Evolutionary conservation across 2,888 invertebrate genomes (phyloP).

Genomic region (Eudasyphora cyanicolor): DNA sequence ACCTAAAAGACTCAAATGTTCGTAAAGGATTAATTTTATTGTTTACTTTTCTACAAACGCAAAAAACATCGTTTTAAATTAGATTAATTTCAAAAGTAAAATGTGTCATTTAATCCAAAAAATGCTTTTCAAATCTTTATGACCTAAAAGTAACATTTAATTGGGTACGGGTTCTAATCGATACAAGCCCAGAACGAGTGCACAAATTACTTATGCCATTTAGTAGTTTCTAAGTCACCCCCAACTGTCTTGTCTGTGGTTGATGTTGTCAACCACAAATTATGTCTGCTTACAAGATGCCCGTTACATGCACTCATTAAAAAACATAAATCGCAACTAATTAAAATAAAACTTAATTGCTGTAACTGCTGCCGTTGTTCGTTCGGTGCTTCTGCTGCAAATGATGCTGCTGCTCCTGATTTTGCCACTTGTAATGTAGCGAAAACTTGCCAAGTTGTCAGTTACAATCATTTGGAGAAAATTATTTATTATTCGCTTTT

Average conservation of each 20-base stretch:
- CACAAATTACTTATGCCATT: background rate
- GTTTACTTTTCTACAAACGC: too few relatives aligned
- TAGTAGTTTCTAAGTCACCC: background rate
- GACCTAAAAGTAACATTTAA: too few relatives aligned
- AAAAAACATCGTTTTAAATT: too few relatives aligned
- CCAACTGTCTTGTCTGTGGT: background rate
- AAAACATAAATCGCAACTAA: slow-evolving; percentile 58
- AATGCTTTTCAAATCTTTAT: too few relatives aligned
- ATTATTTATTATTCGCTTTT: slow-evolving; percentile 52
- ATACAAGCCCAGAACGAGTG: too few relatives aligned
- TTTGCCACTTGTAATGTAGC: slow-evolving; percentile 7
- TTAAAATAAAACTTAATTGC: slow-evolving; percentile 54
- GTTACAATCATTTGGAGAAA: slow-evolving; percentile 58
- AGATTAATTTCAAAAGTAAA: too few relatives aligned
- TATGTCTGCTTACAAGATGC: slow-evolving; percentile 8
- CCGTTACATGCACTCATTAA: slow-evolving; percentile 1
- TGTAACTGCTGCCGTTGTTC: slow-evolving; percentile 26
- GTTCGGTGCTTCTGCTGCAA: too few relatives aligned
- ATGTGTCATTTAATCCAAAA: too few relatives aligned
- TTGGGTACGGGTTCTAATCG: too few relatives aligned
- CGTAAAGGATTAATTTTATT: too few relatives aligned
- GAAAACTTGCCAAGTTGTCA: slow-evolving; percentile 56
- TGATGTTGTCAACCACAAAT: background rate
- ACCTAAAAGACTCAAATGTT: too few relatives aligned
- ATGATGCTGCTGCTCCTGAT: slow-evolving; percentile 13